These are phyloP conservation scores for Caerostris extrusa DNA, from an alignment of 1,140 invertebrate species.

Conservation along the genomic window DNA sequence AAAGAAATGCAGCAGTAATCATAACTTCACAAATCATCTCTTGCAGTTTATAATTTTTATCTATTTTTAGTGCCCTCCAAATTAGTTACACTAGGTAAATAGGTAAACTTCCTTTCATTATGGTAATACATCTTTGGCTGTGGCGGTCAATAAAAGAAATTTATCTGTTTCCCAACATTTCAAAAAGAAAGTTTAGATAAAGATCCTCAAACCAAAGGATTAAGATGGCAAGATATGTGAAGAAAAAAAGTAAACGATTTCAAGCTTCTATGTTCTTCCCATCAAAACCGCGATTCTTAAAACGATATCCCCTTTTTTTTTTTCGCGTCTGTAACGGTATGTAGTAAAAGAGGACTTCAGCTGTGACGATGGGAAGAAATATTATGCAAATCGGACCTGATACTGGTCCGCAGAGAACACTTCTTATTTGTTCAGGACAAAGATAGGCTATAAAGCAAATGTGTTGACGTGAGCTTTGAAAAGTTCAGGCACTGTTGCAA, in stretches of 20 bases:
- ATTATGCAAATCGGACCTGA: neutral
- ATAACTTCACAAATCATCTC: too few relatives aligned
- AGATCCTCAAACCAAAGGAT: neutral
- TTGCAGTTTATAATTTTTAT: too few relatives aligned
- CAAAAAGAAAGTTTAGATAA: neutral
- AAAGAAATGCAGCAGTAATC: too few relatives aligned
- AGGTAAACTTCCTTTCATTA: neutral
- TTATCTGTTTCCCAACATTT: neutral
- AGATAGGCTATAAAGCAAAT: neutral
- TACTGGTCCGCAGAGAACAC: neutral
- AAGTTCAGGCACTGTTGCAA: too few relatives aligned
- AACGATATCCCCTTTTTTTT: neutral
- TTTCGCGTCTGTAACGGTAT: neutral
- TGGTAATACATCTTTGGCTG: neutral
- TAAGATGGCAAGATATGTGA: neutral
- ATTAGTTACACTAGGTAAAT: neutral
- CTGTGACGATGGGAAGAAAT: neutral
- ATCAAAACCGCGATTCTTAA: neutral
- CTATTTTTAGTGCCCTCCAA: neutral
- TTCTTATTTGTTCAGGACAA: constrained; percentile 32
- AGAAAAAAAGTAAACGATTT: neutral
- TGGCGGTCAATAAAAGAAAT: neutral
- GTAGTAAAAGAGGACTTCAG: neutral
- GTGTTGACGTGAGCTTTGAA: too few relatives aligned
- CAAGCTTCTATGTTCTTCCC: neutral